Conservation (phyloP, 2,113 vertebrate genomes). For the Sapajus apella region DNA sequence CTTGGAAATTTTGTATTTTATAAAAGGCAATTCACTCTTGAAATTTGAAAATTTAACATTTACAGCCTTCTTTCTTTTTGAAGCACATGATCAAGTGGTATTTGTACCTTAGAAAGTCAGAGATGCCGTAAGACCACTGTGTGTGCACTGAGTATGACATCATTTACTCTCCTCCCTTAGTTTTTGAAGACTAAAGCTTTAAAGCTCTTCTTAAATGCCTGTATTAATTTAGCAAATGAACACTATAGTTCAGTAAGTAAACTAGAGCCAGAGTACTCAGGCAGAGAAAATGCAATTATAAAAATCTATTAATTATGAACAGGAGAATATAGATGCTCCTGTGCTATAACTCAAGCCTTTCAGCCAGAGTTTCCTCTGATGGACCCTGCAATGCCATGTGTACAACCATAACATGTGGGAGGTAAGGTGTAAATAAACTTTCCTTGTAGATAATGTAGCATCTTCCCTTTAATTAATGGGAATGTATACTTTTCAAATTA, state of each 20-base stretch:
- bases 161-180: not conserved
- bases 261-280: not conserved
- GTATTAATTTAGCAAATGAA: not conserved
- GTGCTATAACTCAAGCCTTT: not conserved
- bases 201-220: not conserved
- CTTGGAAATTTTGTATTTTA: not conserved
- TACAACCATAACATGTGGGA: not conserved
- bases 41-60: not conserved
- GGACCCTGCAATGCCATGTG: rapidly evolving
- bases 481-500: not conserved
- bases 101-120: not conserved
- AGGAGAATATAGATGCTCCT: not conserved
- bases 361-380: not conserved
- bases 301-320: not conserved
- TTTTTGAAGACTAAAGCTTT: not conserved
- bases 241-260: not conserved
- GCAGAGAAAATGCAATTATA: not conserved
- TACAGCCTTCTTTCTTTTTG: not conserved
- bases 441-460: not conserved
- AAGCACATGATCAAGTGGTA: not conserved
- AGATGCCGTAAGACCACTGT: rapidly evolving
- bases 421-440: not conserved
- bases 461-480: not conserved
- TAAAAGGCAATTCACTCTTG: not conserved
- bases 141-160: rapidly evolving